Evolutionary conservation across 1,140 invertebrate genomes (phyloP), one percentile per base, ranked within the genome.

Genomic region (Schlechtendalia chinensis): DNA sequence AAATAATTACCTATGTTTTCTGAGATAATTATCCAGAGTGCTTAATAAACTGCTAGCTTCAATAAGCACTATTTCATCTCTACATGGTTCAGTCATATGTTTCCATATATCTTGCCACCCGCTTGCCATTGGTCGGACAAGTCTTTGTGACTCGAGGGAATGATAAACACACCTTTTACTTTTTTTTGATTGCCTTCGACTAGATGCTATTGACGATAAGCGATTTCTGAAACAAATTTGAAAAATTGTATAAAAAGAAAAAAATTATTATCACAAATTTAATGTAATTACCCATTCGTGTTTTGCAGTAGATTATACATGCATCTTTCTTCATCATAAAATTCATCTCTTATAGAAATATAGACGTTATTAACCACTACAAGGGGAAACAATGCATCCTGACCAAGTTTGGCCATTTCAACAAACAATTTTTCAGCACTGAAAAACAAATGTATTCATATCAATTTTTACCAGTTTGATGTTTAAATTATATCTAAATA

Each of bases 71-170:
- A 96, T 90, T 86, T 96, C 93, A 84, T 94, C 92, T 77, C 92
- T 89, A 84, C 95, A 96, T 61, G 92, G 91, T 29, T 90, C 86
- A 61, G 92, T 90, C 93, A 97, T 93, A 75, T 91, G 91, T 82
- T 95, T 92, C 96, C 96, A 97, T 0, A 94, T 91, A 84, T 93
- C 91, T 69, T 89, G 88, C 93, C 93, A 94, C 0, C 90, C 89
- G 61, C 90, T 89, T 47, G 89, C 87, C 67, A 89, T 88, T 22
- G 90, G 91, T 83, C 92, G 89, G 72, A 91, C 90, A 24, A 71
- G 58, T 24, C 93, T 89, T 83, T 95, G 94, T 32, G 93, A 92
- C 85, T 96, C 95, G 77, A 96, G 86, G 14, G 94, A 95, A 86
- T 97, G 95, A 12, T 96, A 86, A 6, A 91, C 89, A 87, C 95